Evolutionary conservation across 2,797 vertebrate genomes (phyloP), one percentile per base, ranked within the genome.

Genomic region (Danio aesculapii): DNA sequence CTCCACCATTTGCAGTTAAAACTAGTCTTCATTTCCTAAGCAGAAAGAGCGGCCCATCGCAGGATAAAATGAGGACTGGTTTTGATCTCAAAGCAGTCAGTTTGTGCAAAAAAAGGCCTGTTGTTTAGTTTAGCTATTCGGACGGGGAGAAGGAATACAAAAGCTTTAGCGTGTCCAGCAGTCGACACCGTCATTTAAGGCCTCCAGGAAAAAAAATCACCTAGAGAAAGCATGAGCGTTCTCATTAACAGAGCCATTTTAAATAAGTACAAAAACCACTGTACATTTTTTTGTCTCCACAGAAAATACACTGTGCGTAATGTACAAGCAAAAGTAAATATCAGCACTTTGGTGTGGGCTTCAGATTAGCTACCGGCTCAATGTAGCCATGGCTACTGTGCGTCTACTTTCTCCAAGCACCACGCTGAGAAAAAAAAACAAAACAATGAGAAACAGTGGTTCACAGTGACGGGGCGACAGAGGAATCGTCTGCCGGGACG

Each of bases 321-420:
- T 89, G 81, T 92, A 90, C 87, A 92, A 86, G 87, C 87, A 86
- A 87, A 78, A 30, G 30, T 30, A 87, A 85, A 86, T 69, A 80
- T 87, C 86, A 92, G 91, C 90, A 92, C 91, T 94, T 94, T 92
- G 93, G 92, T 91, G 88, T 89, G 79, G 80, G 70, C 84, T 89
- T 84, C 17, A 84, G 87, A 73, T 66, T 55, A 86, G 84, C 76
- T 81, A 86, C 55, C 69, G 75, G 82, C 85, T 6, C 84, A 76
- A 16, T 47, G 53, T 58, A 47, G 55, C 68, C 84, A 76, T 79
- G 68, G 74, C 58, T 79, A 84, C 81, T 61, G 72, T 75, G 72
- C 58, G 6, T 82, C 81, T 82, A 57, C 76, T 53, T 46, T 78
- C 21, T 70, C 86, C 75, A 71, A 84, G 84, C 84, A 83, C 82